Evolutionary conservation across 2,797 vertebrate species (phyloP), one percentile per base, ranked within the genome.

Genomic region (Smutsia temminckii): DNA sequence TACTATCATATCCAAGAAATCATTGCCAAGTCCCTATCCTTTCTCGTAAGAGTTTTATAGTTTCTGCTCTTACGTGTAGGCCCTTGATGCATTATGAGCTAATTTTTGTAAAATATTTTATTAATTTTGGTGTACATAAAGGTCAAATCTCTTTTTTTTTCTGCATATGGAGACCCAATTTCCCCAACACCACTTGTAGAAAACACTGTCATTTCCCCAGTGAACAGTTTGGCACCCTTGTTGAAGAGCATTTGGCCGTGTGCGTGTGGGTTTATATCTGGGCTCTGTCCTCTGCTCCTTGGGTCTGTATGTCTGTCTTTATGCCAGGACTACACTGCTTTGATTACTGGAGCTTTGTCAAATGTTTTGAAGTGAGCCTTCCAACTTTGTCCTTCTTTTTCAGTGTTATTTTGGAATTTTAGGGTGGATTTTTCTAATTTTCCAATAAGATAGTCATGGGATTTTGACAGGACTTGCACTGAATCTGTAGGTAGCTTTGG

Each of bases 201-300:
- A 71, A 71, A 71, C 1, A 17, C 1, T 18, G 1, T 10, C 2
- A 3, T 23, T 34, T 37, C 1, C 6, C 23, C 18, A 4, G 2
- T 51, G 20, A 80, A 17, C 5, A 8, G 17, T 29, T 64, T 51
- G 55, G 14, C 17, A 25, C 4, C 3, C 10, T 42, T 29, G 7
- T 51, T 64, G 59, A 81, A 53, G 40, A 34, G 27, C 29, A 3
- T 12, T n/a, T 66, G 64, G 40, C 25, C n/a, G 4, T 14, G 6
- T 5, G 11, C 2, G 2, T 12, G 27, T 64, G 42, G 25, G 37
- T 10, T 79, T 29, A 23, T 23, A 75, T 75, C 37, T 59, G n/a
- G 25, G 13, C 11, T 3, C 4, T 59, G 12, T 17, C 0, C 23
- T 69, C 7, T 17, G 2, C 40, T 27, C 61, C 23, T 10, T 18